Evolutionary conservation across 2,797 vertebrate species (phyloP), one percentile per base, ranked within the genome.

Genomic region (Myotis vivesi): DNA sequence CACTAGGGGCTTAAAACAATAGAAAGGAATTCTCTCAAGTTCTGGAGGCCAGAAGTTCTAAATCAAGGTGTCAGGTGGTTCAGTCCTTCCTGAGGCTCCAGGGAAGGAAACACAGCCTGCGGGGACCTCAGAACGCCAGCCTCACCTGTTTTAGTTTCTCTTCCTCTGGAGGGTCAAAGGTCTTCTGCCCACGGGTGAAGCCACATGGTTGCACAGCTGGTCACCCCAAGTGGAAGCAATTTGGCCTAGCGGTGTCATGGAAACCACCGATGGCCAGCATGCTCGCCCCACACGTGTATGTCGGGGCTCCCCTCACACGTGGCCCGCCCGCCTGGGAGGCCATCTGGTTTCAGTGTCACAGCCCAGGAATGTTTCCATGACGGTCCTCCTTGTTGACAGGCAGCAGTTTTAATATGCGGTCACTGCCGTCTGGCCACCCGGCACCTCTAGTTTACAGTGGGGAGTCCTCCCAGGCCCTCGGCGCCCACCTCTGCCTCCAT

Each of bases 391-490:
- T 97, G 97, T 97, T 97, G 97, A 97, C 97, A 96, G 96, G 94
- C 95, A 96, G 98, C 95, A 96, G 98, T 97, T 97, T 98, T 98
- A 97, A 98, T 96, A 95, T 97, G 97, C 96, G 94, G 97, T 97
- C 97, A 97, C 97, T 97, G 96, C 97, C 96, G 93, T 97, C 96
- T 94, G 97, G 97, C 96, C 93, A 95, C 97, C 97, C n/a, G 69
- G 94, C 89, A 94, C 93, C 97, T 97, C 97, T 93, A 92, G 33
- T 96, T 95, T 96, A 66, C 30, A 87, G 96, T 0, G 96, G 95
- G 96, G 97, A 96, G 97, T 94, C 95, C 92, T 97, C 95, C 94
- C 93, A 92, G 72, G 95, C 95, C 97, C 97, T 86, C 69, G 9
- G 80, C 76, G 80, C 94, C 96, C 94, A 95, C 95, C 59, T 94